These are phyloP conservation scores for Artibeus jamaicensis DNA, from an alignment of 2,797 vertebrate species.

Conservation along the genomic window DNA sequence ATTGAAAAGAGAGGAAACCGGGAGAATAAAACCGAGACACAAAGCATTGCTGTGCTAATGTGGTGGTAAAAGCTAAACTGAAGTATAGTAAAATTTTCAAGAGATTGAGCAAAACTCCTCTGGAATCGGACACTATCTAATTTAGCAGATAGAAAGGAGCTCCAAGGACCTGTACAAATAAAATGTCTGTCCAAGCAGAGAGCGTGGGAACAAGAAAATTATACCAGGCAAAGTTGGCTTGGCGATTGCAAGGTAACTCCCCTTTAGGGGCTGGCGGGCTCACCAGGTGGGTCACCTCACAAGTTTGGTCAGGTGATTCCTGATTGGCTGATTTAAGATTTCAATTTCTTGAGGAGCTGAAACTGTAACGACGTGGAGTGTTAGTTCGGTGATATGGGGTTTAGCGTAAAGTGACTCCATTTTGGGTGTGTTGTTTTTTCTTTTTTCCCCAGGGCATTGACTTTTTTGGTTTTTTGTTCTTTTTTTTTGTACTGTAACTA, in stretches of 20 bases:
- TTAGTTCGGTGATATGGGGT: neutral
- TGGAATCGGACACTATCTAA: neutral
- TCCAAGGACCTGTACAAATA: neutral
- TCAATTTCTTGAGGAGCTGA: neutral
- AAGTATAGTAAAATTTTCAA: neutral
- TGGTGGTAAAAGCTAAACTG: neutral
- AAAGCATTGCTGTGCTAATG: neutral
- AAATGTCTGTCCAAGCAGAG: neutral
- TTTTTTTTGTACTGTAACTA: neutral
- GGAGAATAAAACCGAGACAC: neutral
- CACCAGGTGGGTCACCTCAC: neutral
- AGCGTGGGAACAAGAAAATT: neutral
- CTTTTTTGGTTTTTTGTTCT: neutral
- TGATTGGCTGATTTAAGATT: neutral
- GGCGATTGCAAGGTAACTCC: neutral
- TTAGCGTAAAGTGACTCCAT: neutral
- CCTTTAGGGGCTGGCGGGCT: neutral
- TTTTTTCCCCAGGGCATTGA: neutral
- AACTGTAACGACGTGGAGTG: neutral
- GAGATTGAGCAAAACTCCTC: neutral
- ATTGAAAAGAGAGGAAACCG: neutral
- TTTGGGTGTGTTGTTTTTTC: neutral
- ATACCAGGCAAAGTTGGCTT: neutral
- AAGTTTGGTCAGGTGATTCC: neutral
- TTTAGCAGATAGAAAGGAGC: neutral